phyloP scores from a whole-genome alignment of 2,888 invertebrate genomes.

The Brenthis hecate region DNA sequence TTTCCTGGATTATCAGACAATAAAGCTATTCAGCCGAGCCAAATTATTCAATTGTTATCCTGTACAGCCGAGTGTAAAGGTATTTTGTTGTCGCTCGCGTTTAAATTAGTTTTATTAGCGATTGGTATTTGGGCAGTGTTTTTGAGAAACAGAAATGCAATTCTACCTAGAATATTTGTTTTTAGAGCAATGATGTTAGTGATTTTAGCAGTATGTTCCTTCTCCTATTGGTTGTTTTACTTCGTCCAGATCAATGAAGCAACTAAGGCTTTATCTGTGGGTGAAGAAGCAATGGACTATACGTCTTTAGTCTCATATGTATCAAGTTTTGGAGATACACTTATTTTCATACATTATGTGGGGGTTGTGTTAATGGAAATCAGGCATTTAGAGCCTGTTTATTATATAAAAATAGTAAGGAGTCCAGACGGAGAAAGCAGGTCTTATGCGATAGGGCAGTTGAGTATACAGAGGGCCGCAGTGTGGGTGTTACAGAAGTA shows the following conservation, averaged over 20 bases:
- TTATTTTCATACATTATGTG: conserved; percentile 96
- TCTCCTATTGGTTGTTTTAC: conserved; percentile 99
- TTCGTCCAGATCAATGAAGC: conserved; percentile 94
- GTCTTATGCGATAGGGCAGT: conserved; percentile 93
- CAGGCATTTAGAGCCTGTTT: conserved; percentile 94
- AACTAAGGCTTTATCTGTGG: conserved; percentile 89
- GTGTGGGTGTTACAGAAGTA: conserved; percentile 97
- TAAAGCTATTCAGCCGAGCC: conserved; percentile 86
- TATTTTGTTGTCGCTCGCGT: conserved; percentile 93
- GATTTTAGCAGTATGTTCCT: conserved; percentile 94
- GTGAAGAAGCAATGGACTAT: conserved; percentile 91
- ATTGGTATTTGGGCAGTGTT: conserved; percentile 97
- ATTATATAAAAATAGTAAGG: conserved; percentile 94
- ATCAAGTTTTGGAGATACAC: conserved; percentile 94
- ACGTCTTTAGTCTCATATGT: conserved; percentile 95
- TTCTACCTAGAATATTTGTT: conserved; percentile 95
- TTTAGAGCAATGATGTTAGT: conserved; percentile 94
- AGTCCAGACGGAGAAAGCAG: conserved; percentile 97
- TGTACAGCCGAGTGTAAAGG: conserved; percentile 98
- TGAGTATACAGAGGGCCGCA: conserved; percentile 97
- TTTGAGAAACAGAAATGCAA: conserved; percentile 90
- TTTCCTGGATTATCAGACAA: conserved; percentile 88
- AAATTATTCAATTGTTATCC: conserved; percentile 86
- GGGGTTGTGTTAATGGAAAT: conserved; percentile 97
- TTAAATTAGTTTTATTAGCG: conserved; percentile 93